Evolutionary conservation across 2,888 invertebrate species (phyloP).

Genomic region (Lissonota sp.): DNA sequence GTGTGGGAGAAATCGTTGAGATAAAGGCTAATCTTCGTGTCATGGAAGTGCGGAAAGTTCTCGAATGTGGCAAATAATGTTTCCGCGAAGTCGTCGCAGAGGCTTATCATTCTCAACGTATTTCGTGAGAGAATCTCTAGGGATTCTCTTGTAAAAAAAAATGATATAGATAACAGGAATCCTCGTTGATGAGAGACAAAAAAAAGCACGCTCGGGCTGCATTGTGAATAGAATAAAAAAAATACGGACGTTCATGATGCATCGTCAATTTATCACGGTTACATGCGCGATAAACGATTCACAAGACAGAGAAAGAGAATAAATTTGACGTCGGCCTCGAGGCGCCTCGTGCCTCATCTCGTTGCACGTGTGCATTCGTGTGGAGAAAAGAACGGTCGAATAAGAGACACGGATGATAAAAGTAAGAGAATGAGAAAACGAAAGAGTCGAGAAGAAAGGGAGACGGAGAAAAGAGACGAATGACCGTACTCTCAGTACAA

Average conservation of each 20-base stretch:
- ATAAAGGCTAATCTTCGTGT: conserved; percentile 59
- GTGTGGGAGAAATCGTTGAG: conserved; percentile 32
- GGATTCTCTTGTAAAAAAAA: too few relatives aligned
- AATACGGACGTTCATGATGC: background rate
- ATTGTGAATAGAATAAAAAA: too few relatives aligned
- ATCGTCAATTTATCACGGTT: conserved; percentile 27
- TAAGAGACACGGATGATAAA: conserved; percentile 49
- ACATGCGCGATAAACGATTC: conserved; percentile 56
- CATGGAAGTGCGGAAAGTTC: conserved; percentile 56
- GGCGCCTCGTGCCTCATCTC: background rate
- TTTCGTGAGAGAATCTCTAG: background rate
- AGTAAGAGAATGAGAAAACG: conserved; percentile 25
- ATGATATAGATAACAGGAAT: too few relatives aligned
- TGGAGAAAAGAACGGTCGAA: background rate
- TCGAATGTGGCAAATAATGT: conserved; percentile 52
- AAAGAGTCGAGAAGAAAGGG: conserved; percentile 6
- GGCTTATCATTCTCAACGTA: conserved; percentile 51
- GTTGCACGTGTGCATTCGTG: too few relatives aligned
- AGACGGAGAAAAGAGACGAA: conserved; percentile 60
- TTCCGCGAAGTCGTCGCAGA: conserved; percentile 22
- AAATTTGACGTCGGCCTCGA: conserved; percentile 1
- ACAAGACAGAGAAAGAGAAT: conserved; percentile 19
- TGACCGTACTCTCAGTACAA: conserved; percentile 53
- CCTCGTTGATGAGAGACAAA: too few relatives aligned
- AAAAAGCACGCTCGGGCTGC: too few relatives aligned